Evolutionary conservation across 1,140 invertebrate genomes (phyloP).

Genomic region (Dolichoris vasculosae): DNA sequence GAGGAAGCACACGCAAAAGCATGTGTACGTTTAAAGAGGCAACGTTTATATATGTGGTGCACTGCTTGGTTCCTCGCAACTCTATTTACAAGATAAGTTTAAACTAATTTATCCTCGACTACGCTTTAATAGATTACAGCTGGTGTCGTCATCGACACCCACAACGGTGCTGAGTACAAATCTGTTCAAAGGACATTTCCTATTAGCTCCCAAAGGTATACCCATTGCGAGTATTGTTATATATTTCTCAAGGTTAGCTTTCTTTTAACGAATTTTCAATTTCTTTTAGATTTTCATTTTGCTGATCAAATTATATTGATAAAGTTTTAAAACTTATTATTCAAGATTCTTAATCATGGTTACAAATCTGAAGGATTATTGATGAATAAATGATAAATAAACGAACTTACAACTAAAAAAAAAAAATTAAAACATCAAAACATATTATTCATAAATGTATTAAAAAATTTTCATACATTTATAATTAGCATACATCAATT

Average conservation of each 20-base stretch:
- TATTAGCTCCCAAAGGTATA: not conserved
- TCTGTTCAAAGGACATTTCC: conserved; percentile 38
- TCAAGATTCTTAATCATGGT: no score
- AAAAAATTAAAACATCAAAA: no score
- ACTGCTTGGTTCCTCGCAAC: conserved; percentile 34
- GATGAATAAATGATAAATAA: no score
- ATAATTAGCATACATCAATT: not conserved
- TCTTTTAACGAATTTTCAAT: not conserved
- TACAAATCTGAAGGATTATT: no score
- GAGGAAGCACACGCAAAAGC: not conserved
- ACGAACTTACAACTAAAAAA: no score
- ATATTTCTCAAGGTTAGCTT: not conserved
- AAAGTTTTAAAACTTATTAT: no score
- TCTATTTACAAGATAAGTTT: conserved; percentile 63
- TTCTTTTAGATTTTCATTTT: no score
- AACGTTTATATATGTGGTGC: conserved; percentile 7
- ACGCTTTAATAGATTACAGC: conserved; percentile 43
- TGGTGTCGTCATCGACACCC: not conserved
- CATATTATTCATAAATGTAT: no score
- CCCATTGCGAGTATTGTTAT: not conserved
- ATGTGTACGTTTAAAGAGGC: conserved; percentile 33
- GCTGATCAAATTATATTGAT: no score
- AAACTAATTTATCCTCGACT: conserved; percentile 60
- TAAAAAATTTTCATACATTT: not conserved
- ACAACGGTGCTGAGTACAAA: not conserved